These are phyloP conservation scores for Bellardia bayeri DNA, from an alignment of 2,888 invertebrate species.

Conservation along the genomic window DNA sequence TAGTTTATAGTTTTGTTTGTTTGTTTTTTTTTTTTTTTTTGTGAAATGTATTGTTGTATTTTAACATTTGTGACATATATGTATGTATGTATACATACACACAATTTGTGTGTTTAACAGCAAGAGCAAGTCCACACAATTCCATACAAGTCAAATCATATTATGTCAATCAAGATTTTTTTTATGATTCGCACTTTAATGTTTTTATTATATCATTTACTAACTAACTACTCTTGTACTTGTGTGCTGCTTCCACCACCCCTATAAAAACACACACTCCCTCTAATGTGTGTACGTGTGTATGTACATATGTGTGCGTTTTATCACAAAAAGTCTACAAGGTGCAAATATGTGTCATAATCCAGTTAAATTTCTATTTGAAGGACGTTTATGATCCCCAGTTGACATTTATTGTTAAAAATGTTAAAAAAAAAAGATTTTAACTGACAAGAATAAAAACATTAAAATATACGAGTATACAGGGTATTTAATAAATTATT, in stretches of 20 bases:
- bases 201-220: conserved; percentile 64
- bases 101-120: not conserved
- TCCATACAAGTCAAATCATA: conserved; percentile 60
- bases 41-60: conserved; percentile 1
- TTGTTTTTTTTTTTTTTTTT: not conserved
- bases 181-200: conserved; percentile 62
- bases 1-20: not conserved
- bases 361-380: conserved; percentile 68
- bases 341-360: conserved; percentile 67
- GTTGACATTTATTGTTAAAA: conserved; percentile 67
- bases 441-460: conserved; percentile 23
- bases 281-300: not conserved
- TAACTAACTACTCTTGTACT: conserved; percentile 52
- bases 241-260: not conserved
- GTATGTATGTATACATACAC: too few relatives aligned
- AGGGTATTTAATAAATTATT: conserved; percentile 29
- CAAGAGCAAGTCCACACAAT: not conserved
- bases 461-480: not conserved
- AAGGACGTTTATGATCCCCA: conserved; percentile 67
- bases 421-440: conserved; percentile 54
- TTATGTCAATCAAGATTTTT: conserved; percentile 64
- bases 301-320: not conserved
- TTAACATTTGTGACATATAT: not conserved
- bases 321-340: conserved; percentile 51
- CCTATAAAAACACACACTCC: not conserved